phyloP scores from a whole-genome alignment of 2,113 vertebrate species.

The Poeciliopsis retropinna region DNA sequence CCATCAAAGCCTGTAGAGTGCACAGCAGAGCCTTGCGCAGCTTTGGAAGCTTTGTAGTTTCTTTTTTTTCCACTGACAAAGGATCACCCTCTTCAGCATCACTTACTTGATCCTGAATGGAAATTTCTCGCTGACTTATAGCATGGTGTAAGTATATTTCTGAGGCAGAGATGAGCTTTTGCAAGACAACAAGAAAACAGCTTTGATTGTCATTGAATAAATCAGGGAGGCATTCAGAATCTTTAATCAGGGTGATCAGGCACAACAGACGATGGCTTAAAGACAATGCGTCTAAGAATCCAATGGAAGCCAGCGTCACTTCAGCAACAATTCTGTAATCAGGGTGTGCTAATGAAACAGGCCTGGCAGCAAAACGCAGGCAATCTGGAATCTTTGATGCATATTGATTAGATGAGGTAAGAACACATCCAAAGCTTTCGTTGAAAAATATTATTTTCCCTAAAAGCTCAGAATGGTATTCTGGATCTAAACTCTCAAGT shows the following conservation, averaged over 20 bases:
- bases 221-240: conserved; percentile 71
- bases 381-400: conserved; percentile 71
- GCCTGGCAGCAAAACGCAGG: conserved; percentile 77
- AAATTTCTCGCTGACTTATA: conserved; percentile 8
- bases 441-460: conserved; percentile 70
- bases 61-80: conserved; percentile 1
- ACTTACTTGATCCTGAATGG: not conserved
- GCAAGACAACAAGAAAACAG: conserved; percentile 74
- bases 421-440: conserved; percentile 80
- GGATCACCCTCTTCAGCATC: not conserved
- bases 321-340: conserved; percentile 79
- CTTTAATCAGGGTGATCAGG: conserved; percentile 77
- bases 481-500: conserved; percentile 17
- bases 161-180: conserved; percentile 72
- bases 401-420: conserved; percentile 62
- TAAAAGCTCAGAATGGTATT: conserved; percentile 63
- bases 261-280: conserved; percentile 76
- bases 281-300: conserved; percentile 77
- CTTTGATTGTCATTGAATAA: conserved; percentile 41
- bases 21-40: conserved; percentile 11
- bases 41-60: conserved; percentile 12
- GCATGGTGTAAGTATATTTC: conserved; percentile 49
- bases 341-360: conserved; percentile 78
- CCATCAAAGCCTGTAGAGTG: conserved; percentile 51
- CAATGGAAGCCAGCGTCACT: conserved; percentile 79